Evolutionary conservation across 2,888 invertebrate species (phyloP).

Genomic region (Cheiracanthium punctorium): DNA sequence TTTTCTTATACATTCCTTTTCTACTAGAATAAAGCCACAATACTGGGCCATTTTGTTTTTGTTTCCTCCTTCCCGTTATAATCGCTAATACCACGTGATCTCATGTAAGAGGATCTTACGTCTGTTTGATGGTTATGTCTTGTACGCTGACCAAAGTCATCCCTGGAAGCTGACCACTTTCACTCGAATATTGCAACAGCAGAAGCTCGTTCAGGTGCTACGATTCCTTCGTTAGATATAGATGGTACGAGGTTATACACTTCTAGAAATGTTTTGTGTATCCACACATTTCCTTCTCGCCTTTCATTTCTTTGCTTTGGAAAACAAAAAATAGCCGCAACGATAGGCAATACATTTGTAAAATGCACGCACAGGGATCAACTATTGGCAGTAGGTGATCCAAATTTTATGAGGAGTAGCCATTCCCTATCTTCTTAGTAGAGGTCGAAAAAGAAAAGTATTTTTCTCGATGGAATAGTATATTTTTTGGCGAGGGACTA

Average conservation of each 20-base stretch:
- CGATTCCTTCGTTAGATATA: constrained; percentile 67
- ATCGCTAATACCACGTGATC: constrained; percentile 64
- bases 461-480: neutral
- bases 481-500: too few relatives aligned
- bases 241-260: constrained; percentile 55
- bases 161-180: constrained; percentile 50
- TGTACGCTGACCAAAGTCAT: constrained; percentile 15
- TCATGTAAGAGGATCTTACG: constrained; percentile 28
- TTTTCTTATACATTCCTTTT: neutral
- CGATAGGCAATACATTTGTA: constrained; percentile 65
- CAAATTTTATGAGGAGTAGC: constrained; percentile 56
- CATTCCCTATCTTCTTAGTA: constrained; percentile 40
- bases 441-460: neutral
- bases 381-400: constrained; percentile 35
- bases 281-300: neutral
- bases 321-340: constrained; percentile 32
- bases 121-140: constrained; percentile 66
- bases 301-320: neutral
- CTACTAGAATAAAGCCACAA: neutral
- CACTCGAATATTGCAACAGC: constrained; percentile 22
- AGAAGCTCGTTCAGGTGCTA: constrained; percentile 22
- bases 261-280: constrained; percentile 27
- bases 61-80: constrained; percentile 45
- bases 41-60: neutral
- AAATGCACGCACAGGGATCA: constrained; percentile 47